Percentiles rank a stretch among this genome's conserved stretches.
Conservation (phyloP, 2,888 invertebrate genomes). For the Hipparchia semele region DNA sequence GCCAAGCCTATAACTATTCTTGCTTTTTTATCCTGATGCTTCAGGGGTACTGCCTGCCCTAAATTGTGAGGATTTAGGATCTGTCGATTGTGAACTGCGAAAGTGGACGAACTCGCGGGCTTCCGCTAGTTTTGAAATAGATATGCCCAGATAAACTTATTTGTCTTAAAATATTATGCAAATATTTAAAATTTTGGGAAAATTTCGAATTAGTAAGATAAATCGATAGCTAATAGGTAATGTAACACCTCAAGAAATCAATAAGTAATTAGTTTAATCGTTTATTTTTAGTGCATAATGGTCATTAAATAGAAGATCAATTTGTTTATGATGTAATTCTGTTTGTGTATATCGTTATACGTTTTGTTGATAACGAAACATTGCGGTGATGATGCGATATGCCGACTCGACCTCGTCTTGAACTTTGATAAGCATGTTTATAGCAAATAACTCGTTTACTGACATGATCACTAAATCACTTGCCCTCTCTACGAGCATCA, state of each 20-base stretch:
- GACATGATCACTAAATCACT: constrained; percentile 51
- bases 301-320: constrained; percentile 27
- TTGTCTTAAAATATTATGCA: background rate
- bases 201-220: background rate
- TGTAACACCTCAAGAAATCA: background rate
- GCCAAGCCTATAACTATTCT: no score
- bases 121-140: background rate
- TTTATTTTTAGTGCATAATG: constrained; percentile 6
- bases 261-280: background rate
- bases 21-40: no score
- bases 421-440: constrained; percentile 68
- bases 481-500: constrained; percentile 50
- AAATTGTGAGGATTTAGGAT: no score
- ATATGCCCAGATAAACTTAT: background rate
- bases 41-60: no score
- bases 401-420: constrained; percentile 57
- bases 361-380: constrained; percentile 52
- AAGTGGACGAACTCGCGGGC: no score
- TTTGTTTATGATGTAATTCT: constrained; percentile 45
- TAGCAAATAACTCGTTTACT: constrained; percentile 64
- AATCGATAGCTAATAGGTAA: background rate
- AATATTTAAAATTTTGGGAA: background rate
- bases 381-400: constrained; percentile 57
- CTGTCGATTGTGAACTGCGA: no score
- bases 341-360: constrained; percentile 39